These are phyloP conservation scores for Bombus cullumanus DNA, from an alignment of 1,140 invertebrate species.

Conservation along the genomic window DNA sequence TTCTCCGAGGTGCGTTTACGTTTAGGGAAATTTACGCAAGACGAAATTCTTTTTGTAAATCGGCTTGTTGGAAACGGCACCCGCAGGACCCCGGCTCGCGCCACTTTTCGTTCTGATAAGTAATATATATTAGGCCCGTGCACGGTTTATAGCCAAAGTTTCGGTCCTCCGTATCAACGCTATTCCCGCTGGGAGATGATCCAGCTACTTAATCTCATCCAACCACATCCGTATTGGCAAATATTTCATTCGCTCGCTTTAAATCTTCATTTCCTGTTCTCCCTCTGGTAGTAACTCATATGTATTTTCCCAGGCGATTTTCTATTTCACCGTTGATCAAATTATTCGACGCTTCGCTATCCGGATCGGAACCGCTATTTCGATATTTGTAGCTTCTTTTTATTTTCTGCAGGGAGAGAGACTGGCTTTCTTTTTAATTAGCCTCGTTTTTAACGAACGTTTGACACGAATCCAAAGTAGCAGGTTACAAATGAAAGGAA, in stretches of 20 bases:
- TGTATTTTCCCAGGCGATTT: constrained; percentile 15
- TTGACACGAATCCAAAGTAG: no score
- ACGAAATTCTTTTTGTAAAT: constrained; percentile 23
- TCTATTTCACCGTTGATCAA: background rate
- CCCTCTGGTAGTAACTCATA: background rate
- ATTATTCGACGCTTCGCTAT: background rate
- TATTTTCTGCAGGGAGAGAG: rapidly evolving
- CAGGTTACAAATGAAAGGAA: no score
- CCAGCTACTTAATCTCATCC: constrained; percentile 43
- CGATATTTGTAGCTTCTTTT: background rate
- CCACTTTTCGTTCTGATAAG: constrained; percentile 42
- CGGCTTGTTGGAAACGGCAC: background rate
- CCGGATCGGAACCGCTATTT: background rate
- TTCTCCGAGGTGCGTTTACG: constrained; percentile 16
- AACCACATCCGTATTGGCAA: constrained; percentile 28
- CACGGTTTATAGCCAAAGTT: constrained; percentile 50
- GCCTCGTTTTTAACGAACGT: background rate
- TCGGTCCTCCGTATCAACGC: constrained; percentile 40
- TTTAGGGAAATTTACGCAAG: constrained; percentile 29
- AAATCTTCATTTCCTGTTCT: constrained; percentile 15
- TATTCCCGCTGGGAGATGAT: constrained; percentile 20
- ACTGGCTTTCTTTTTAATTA: background rate
- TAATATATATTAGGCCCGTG: constrained; percentile 34
- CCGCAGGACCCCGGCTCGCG: constrained; percentile 20
- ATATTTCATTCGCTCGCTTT: constrained; percentile 43